Evolutionary conservation across 2,888 invertebrate genomes (phyloP), one percentile per base, ranked within the genome.

Genomic region (Drosophila melanocephala): DNA sequence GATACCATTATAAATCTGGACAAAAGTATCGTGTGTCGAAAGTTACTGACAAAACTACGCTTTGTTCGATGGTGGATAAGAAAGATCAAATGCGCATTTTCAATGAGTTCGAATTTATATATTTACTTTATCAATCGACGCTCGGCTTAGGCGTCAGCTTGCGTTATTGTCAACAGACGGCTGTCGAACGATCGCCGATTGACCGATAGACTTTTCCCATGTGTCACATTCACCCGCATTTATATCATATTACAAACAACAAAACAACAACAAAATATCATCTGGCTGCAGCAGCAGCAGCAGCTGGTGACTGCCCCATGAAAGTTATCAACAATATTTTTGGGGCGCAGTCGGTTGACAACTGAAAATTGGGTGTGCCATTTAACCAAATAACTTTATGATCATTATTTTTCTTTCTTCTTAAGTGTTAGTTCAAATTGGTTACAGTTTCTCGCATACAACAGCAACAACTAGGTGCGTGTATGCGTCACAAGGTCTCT

Each of bases 351-450:
- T 71, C 69, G 64, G 19, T 60, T 61, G 70, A 71, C 72, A 81
- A 78, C 53, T 61, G 68, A 56, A 70, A 83, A 82, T 75, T 81
- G 77, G 89, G 89, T 79, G 84, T 70, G 84, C 59, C 82, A 58
- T 59, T 33, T 58, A 35, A n/a, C n/a, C 67, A 60, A 58, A 19
- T 26, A 58, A 64, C 68, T 35, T 61, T 59, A 52, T 57, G 64
- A 61, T 58, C 51, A 42, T 57, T 58, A n/a, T 37, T 33, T 26
- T 32, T 26, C 22, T 9, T 6, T 22, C 22, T 47, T 22, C 47
- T 16, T 1, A 16, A 35, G 32, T 19, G 16, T 35, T 32, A 19
- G 52, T 33, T 58, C 14, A 56, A 72, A 73, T 73, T 58, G 72
- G 52, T 64, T 57, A 67, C 53, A 60, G 67, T 56, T 58, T 37